phyloP scores from a whole-genome alignment of 2,113 vertebrate genomes.

The Amblyopsis rosae region DNA sequence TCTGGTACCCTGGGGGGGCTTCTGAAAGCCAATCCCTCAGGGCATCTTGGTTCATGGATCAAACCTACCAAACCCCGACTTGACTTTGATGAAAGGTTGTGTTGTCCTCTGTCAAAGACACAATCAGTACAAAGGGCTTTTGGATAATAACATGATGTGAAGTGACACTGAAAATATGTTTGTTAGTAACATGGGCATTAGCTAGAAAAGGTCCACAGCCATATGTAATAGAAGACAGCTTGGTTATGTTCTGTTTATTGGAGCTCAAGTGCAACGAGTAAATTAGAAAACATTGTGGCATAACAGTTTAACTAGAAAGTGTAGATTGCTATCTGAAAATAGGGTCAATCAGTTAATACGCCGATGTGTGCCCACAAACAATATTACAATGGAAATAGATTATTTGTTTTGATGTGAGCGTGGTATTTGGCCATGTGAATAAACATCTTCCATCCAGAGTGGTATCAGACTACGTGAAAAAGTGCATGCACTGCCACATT shows the following conservation, averaged over 20 bases:
- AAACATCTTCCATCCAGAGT: constrained; percentile 39
- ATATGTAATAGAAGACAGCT: too few species aligned
- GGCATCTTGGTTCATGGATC: constrained; percentile 72
- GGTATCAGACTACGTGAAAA: constrained; percentile 54
- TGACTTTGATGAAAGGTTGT: constrained; percentile 50
- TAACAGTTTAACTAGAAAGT: background rate
- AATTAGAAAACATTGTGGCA: too few species aligned
- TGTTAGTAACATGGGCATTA: too few species aligned
- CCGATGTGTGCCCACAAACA: constrained; percentile 37
- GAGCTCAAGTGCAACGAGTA: too few species aligned
- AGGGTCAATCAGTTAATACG: constrained; percentile 3
- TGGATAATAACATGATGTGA: constrained; percentile 25
- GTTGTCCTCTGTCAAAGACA: constrained; percentile 37
- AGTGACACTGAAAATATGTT: background rate
- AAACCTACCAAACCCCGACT: constrained; percentile 78
- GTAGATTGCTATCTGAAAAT: constrained; percentile 50
- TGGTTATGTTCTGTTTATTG: too few species aligned
- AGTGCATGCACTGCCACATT: constrained; percentile 42
- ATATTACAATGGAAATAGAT: constrained; percentile 36
- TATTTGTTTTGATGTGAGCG: constrained; percentile 36
- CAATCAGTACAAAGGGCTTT: constrained; percentile 23
- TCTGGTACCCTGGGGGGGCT: constrained; percentile 54
- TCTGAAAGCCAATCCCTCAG: constrained; percentile 75
- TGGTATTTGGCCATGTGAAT: constrained; percentile 28
- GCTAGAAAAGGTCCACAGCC: too few species aligned